Conservation (phyloP, 2,113 vertebrate genomes). For the Pyxicephalus adspersus region DNA sequence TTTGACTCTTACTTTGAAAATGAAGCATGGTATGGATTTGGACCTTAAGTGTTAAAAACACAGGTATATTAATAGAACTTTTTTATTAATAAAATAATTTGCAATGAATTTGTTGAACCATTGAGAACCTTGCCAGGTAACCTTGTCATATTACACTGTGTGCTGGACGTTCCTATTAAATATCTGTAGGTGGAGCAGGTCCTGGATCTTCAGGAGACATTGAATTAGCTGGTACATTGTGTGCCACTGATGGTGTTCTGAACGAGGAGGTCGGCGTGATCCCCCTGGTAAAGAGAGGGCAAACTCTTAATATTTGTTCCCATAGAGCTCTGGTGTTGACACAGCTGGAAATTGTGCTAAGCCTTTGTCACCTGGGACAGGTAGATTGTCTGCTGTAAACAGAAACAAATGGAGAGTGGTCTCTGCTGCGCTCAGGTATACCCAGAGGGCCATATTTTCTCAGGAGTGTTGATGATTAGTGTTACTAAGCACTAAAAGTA, state of each 20-base stretch:
- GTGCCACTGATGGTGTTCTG: conserved; percentile 15
- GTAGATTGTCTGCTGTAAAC: background rate
- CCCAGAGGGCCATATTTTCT: too few relatives aligned
- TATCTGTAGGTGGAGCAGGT: background rate
- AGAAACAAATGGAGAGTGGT: background rate
- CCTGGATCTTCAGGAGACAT: background rate
- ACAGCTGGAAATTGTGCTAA: conserved; percentile 12
- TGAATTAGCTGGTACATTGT: background rate
- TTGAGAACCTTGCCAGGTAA: background rate
- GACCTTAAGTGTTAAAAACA: too few relatives aligned
- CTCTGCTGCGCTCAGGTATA: background rate
- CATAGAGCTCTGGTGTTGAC: conserved; percentile 18
- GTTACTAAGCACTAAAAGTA: too few relatives aligned
- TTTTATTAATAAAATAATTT: too few relatives aligned
- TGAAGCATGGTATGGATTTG: too few relatives aligned
- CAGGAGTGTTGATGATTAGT: too few relatives aligned
- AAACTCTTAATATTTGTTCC: background rate
- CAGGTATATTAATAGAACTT: too few relatives aligned
- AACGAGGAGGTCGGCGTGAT: background rate
- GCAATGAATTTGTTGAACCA: background rate
- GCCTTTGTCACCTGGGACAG: background rate
- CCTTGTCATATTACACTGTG: background rate
- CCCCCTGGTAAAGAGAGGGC: conserved; percentile 59
- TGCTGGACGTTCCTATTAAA: background rate
- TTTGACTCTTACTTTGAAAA: too few relatives aligned